Base-by-base conservation (phyloP, 2,888 invertebrate genomes). In the Lepidonotus clava region DNA sequence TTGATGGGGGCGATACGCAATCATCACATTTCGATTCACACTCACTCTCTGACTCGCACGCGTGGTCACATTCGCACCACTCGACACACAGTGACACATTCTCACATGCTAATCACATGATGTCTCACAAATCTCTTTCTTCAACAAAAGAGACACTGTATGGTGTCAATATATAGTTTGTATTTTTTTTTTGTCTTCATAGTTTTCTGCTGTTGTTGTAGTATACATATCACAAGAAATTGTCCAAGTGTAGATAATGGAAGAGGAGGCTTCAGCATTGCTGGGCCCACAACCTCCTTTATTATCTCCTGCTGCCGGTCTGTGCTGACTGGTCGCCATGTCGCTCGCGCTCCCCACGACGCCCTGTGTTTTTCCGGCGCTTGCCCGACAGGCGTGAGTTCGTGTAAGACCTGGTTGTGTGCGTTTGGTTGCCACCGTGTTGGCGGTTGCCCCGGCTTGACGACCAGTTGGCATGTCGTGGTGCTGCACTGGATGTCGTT, bases 121-220 rank as follows among this genome's bases (percentile, higher is more conserved):
- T 71, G 71, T 71, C 36, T 71, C 71, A 38, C 71, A 71, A 38
- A 71, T 71, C 71, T 71, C 71, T 38, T 38, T 71, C n/a, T 38
- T 11, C 34, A 71, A 71, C 71, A 71, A 71, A 71, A 38, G 80
- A 80, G 51, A 80, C 80, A 80, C 80, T 80, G 71, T 14, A 36
- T 66, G 71, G 6, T 71, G 71, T 36, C 18, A n/a, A 28, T 4
- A 34, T 71, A 71, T 11, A 6, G 36, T 61, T 32, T 28, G 34
- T 71, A 18, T 71, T 71, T 38, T 38, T 21, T 71, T 36, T 71
- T 21, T 71, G 24, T 34, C 5, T 71, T 36, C 38, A 38, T 71
- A 71, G 5, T 32, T 66, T 32, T 66, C 32, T 21, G 8, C 5
- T 56, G n/a, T 14, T 66, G 8, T 46, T 46, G 8, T 46, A 46